Evolutionary conservation across 2,888 invertebrate genomes (phyloP), one percentile per base, ranked within the genome.

Genomic region (Physocephala rufipes): DNA sequence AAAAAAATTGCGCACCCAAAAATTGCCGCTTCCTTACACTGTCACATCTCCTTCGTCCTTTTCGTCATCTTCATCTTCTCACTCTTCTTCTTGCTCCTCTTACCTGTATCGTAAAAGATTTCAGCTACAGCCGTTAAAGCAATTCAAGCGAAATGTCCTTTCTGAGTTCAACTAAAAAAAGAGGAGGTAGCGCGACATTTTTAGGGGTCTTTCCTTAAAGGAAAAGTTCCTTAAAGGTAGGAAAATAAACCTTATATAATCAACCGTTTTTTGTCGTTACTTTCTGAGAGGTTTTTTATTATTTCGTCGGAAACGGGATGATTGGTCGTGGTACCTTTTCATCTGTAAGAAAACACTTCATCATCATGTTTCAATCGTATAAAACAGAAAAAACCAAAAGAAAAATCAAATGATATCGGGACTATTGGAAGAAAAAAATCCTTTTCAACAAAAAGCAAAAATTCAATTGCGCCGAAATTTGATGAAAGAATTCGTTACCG

Each of bases 401-500:
- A 36, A 9, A 36, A 68, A 68, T 68, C 67, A 68, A 68, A 68
- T 68, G 67, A 68, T 68, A 61, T 68, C 67, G 36, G 61, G 49
- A 67, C 30, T 36, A 67, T 24, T 15, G 26, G 47, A 19, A 64
- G 43, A 55, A 53, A 66, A 36, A 53, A 66, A 30, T 36, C 4
- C 5, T 9, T 7, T 7, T 7, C 4, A 36, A 4, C 4, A 36
- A 36, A 36, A 36, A 36, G 36, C 36, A 55, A 53, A 53, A 51
- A 28, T 19, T 21, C 49, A 49, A 65, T 53, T 65, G 65, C 65
- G 65, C 30, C 13, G 65, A 51, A 62, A 49, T 53, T 66, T n/a
- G 19, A 24, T 55, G 19, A 21, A 28, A 28, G 13, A 58, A 58
- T 58, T 28, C 58, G 28, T 28, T 16, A 28, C 58, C 28, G 28